Conservation (phyloP, 1,140 invertebrate genomes). For the Cryptotermes secundus region DNA sequence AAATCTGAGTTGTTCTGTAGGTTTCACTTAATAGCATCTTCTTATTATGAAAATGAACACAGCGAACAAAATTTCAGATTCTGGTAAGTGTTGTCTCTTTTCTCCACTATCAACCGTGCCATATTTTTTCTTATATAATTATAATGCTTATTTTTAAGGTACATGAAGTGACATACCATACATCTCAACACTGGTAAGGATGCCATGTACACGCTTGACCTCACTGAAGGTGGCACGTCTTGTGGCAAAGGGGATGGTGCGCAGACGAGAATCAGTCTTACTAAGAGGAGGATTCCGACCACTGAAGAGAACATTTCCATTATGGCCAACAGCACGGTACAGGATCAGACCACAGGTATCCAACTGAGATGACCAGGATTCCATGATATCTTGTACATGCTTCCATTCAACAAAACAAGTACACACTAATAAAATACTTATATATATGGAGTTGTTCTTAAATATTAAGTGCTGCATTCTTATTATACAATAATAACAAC, state of each 20-base stretch:
- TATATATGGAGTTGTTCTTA: too few species aligned
- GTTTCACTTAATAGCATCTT: too few species aligned
- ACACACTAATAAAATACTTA: not conserved
- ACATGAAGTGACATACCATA: slow-evolving; percentile 59
- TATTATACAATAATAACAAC: too few species aligned
- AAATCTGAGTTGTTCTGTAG: too few species aligned
- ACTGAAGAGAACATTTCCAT: slow-evolving; percentile 71
- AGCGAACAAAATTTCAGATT: too few species aligned
- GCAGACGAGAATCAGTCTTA: slow-evolving; percentile 63
- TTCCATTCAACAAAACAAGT: slow-evolving; percentile 50
- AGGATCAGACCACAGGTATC: slow-evolving; percentile 72
- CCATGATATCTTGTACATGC: slow-evolving; percentile 76
- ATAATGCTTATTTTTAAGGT: too few species aligned
- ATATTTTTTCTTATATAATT: too few species aligned
- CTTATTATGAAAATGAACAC: too few species aligned
- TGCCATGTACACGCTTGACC: slow-evolving; percentile 71
- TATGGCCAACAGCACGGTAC: slow-evolving; percentile 74
- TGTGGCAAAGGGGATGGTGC: slow-evolving; percentile 80
- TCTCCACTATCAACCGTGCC: too few species aligned
- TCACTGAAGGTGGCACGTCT: slow-evolving; percentile 79
- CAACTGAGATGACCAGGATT: slow-evolving; percentile 67
- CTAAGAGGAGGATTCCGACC: slow-evolving; percentile 68
- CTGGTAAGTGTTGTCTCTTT: too few species aligned
- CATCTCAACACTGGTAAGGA: slow-evolving; percentile 69
- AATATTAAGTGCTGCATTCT: too few species aligned